phyloP scores from a whole-genome alignment of 92 coral and sea anemone species.

The Porites divaricata region DNA sequence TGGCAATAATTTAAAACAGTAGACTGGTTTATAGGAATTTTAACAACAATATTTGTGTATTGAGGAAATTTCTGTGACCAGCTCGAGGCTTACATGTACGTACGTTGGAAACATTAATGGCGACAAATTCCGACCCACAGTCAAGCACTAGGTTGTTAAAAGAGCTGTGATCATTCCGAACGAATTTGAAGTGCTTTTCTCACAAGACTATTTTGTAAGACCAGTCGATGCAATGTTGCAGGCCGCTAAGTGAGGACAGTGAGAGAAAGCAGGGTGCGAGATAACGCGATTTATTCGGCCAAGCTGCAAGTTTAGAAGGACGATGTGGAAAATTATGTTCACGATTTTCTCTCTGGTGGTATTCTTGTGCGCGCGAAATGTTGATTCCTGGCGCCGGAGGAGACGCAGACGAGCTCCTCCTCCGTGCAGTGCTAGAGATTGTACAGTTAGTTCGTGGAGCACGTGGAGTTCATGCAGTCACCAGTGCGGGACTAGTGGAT shows the following conservation, averaged over 20 bases:
- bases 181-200: not conserved
- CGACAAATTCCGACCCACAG: not conserved
- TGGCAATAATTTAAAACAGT: not conserved
- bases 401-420: constrained; percentile 75
- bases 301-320: not conserved
- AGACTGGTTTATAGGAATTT: no score
- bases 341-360: not conserved
- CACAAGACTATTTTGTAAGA: not conserved
- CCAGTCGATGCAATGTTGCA: no score
- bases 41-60: no score
- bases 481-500: not conserved
- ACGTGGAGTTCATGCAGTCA: constrained; percentile 73
- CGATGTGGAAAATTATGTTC: constrained; percentile 8
- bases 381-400: constrained; percentile 60
- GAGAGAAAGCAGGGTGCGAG: no score
- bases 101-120: no score
- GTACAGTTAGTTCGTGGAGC: constrained; percentile 62
- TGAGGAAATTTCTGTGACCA: no score
- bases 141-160: not conserved
- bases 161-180: not conserved
- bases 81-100: no score
- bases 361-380: not conserved
- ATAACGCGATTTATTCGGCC: no score
- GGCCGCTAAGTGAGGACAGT: no score
- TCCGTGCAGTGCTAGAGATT: constrained; percentile 59